phyloP scores from a whole-genome alignment of 2,113 vertebrate species.

The Puma concolor region DNA sequence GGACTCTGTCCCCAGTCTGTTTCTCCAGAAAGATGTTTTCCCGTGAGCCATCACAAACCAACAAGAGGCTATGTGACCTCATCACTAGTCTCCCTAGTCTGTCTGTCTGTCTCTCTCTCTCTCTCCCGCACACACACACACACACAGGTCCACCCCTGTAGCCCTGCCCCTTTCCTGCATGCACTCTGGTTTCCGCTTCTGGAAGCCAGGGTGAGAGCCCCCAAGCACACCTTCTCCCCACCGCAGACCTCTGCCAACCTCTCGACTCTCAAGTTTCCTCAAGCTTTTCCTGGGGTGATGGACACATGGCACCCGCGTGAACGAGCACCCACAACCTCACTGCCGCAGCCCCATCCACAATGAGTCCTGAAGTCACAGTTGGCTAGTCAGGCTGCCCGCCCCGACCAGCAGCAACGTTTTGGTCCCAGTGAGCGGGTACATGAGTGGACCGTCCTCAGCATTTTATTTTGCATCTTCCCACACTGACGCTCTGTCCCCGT shows the following conservation, averaged over 20 bases:
- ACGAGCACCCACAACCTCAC: fast-evolving
- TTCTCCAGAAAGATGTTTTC: background rate
- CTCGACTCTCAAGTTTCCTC: background rate
- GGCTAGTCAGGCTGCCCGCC: fast-evolving
- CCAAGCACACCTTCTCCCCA: background rate
- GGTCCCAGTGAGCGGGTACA: fast-evolving
- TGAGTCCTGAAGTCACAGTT: background rate
- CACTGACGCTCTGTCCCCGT: fast-evolving
- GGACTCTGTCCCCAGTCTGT: background rate
- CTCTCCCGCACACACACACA: background rate
- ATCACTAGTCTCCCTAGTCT: too few relatives aligned
- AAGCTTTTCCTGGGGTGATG: background rate
- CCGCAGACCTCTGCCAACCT: background rate
- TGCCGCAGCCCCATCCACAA: fast-evolving
- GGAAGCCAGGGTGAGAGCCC: background rate
- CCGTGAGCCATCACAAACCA: too few relatives aligned
- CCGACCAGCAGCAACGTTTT: background rate
- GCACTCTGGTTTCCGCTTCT: background rate
- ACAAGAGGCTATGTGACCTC: background rate
- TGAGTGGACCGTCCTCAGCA: background rate
- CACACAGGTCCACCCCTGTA: background rate
- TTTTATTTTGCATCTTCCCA: background rate
- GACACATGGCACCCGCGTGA: too few relatives aligned
- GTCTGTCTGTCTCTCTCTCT: too few relatives aligned
- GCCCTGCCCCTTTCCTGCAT: background rate